Evolutionary conservation across 2,888 invertebrate species (phyloP).

Genomic region (Ophonus ardosiacus): DNA sequence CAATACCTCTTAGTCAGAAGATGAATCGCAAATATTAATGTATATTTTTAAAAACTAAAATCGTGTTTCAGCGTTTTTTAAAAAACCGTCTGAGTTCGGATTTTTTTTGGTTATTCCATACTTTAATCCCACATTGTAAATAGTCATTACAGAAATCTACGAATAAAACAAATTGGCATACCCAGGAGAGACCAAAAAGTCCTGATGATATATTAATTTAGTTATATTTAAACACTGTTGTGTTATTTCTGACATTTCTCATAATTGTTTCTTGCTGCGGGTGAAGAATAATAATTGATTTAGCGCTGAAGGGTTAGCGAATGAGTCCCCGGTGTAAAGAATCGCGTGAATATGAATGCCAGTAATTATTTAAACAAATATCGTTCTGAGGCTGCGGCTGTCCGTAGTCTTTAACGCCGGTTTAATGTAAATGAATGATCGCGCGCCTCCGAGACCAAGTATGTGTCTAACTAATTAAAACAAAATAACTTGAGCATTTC

Average conservation of each 20-base stretch:
- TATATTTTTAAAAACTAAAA: too few species aligned
- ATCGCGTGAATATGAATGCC: slow-evolving; percentile 21
- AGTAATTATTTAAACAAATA: slow-evolving; percentile 43
- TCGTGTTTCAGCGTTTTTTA: too few species aligned
- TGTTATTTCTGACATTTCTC: background rate
- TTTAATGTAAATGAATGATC: slow-evolving; percentile 61
- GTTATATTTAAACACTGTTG: too few species aligned
- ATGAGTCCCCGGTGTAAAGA: background rate
- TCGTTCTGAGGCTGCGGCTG: background rate
- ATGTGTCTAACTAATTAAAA: slow-evolving; percentile 63
- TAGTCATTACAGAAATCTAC: too few species aligned
- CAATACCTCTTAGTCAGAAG: too few species aligned
- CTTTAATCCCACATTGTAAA: too few species aligned
- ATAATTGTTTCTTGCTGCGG: background rate
- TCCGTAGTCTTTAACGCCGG: slow-evolving; percentile 44
- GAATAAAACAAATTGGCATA: too few species aligned
- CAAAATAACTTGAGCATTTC: slow-evolving; percentile 61
- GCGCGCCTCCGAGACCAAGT: slow-evolving; percentile 48
- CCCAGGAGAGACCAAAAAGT: too few species aligned
- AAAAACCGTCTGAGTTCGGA: too few species aligned
- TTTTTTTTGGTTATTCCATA: too few species aligned
- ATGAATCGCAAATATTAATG: too few species aligned
- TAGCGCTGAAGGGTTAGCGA: background rate
- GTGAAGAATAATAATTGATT: background rate
- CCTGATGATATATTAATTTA: too few species aligned